Evolutionary conservation across 2,888 invertebrate species (phyloP).

Genomic region (Nemotelus nigrinus): DNA sequence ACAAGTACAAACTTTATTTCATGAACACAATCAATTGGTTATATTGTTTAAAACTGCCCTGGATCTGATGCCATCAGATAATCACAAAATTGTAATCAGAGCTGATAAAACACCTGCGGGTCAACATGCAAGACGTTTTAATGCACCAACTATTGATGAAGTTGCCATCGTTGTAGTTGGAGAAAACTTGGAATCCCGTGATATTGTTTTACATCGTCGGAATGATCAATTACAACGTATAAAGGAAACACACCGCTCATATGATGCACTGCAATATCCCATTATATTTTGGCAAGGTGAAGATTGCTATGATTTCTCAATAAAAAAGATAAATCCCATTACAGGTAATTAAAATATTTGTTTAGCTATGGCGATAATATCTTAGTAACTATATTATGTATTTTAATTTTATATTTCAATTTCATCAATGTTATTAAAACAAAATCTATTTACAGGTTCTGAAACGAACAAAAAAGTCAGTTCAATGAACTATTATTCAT

Average conservation of each 20-base stretch:
- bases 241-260: slow-evolving; percentile 54
- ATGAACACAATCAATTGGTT: too few species aligned
- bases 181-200: slow-evolving; percentile 56
- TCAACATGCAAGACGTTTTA: slow-evolving; percentile 56
- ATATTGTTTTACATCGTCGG: slow-evolving; percentile 56
- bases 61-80: slow-evolving; percentile 56
- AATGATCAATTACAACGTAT: slow-evolving; percentile 37
- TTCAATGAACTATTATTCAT: slow-evolving; percentile 42
- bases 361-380: slow-evolving; percentile 23
- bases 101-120: slow-evolving; percentile 58
- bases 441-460: slow-evolving; percentile 3
- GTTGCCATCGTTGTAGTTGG: slow-evolving; percentile 59
- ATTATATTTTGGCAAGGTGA: slow-evolving; percentile 38
- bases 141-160: slow-evolving; percentile 60
- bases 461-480: slow-evolving; percentile 40
- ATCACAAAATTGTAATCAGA: slow-evolving; percentile 58
- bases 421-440: slow-evolving; percentile 11
- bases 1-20: too few species aligned
- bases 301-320: slow-evolving; percentile 42
- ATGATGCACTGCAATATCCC: slow-evolving; percentile 59
- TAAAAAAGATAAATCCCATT: slow-evolving; percentile 37
- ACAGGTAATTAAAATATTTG: slow-evolving; percentile 25
- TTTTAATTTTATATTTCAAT: too few species aligned
- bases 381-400: neutral
- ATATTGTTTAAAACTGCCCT: too few species aligned